These are phyloP conservation scores for Mohoua ochrocephala DNA, from an alignment of 2,113 vertebrate species.

Conservation along the genomic window DNA sequence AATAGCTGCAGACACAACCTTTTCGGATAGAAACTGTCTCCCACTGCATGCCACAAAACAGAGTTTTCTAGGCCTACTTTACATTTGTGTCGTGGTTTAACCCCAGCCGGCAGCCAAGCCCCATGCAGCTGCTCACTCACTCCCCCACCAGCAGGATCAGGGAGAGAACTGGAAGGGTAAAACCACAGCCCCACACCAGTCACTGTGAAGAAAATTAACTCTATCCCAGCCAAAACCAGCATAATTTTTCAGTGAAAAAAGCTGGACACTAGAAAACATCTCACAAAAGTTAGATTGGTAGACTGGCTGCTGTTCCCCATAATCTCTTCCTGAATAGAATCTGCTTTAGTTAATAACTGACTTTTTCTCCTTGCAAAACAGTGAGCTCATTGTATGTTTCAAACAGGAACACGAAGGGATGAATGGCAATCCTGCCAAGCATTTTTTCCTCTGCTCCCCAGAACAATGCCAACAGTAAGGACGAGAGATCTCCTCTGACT, in stretches of 20 bases:
- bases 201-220: not conserved
- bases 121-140: not conserved
- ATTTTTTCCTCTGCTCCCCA: not conserved
- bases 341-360: not conserved
- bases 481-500: not conserved
- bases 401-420: not conserved
- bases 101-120: not conserved
- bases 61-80: not conserved
- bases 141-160: not conserved
- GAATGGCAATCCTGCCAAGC: not conserved
- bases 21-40: not conserved
- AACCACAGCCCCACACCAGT: not conserved
- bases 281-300: not conserved
- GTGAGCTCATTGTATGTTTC: not conserved
- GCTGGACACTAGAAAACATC: not conserved
- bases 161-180: not conserved
- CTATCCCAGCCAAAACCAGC: not conserved
- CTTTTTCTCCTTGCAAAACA: conserved; percentile 18
- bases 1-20: not conserved
- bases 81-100: not conserved
- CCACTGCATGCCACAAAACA: not conserved
- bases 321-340: not conserved
- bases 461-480: not conserved
- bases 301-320: not conserved
- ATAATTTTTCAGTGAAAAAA: not conserved